Evolutionary conservation across 1,140 invertebrate species (phyloP).

Genomic region (Bombus fervidus): DNA sequence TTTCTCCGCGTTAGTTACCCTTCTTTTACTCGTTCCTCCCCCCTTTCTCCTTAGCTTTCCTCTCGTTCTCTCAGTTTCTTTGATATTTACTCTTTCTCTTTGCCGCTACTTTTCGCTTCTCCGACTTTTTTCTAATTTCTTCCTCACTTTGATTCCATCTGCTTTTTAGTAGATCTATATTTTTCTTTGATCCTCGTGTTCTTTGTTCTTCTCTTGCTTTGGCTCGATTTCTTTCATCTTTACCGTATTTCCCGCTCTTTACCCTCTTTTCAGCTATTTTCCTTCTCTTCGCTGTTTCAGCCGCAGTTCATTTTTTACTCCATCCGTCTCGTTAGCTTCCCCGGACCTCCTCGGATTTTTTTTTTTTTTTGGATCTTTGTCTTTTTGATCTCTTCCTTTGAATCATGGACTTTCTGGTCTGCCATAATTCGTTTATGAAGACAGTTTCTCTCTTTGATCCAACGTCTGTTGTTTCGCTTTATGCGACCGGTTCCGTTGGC

Average conservation of each 20-base stretch:
- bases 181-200: neutral
- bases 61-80: neutral
- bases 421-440: neutral
- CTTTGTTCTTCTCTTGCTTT: neutral
- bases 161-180: neutral
- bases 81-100: neutral
- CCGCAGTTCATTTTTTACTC: neutral
- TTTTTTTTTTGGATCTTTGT: neutral
- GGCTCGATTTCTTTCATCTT: neutral
- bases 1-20: neutral
- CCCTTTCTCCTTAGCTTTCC: neutral
- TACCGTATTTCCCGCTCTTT: neutral
- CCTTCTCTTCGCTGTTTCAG: neutral
- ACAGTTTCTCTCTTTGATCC: constrained; percentile 22
- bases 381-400: no score
- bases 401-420: neutral
- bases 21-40: neutral
- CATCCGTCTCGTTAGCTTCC: neutral
- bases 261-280: no score
- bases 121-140: neutral
- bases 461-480: neutral
- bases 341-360: neutral
- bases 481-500: constrained; percentile 47
- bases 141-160: neutral
- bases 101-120: neutral